Evolutionary conservation across 2,888 invertebrate species (phyloP), one percentile per base, ranked within the genome.

Genomic region (Cosmia trapezina): DNA sequence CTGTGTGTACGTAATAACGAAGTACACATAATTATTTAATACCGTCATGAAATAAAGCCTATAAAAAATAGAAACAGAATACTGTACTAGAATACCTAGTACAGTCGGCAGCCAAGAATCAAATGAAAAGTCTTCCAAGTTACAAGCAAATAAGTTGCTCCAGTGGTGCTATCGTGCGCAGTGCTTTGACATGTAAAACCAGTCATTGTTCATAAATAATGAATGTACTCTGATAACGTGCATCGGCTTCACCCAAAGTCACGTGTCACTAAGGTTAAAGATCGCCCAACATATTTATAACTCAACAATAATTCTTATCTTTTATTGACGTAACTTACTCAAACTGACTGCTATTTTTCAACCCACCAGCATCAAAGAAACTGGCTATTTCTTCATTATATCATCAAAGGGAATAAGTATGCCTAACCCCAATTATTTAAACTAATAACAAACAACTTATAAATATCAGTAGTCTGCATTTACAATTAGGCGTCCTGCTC

Each of bases 391-490:
- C 12, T 41, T 51, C 28, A 57, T 71, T 17, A 70, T 14, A 57
- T 33, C 56, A 59, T 79, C 73, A 73, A 73, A 63, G 22, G 12
- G 37, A 19, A 70, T 14, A 9, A 7, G 51, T 64, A 79, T 68
- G 74, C 79, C 80, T 83, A 73, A 80, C 19, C 28, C 43, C 12
- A 73, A 78, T 83, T 70, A 83, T 53, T 53, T 70, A 2, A 67
- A 33, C 22, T 60, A 66, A 63, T 69, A 66, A 78, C 53, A 73
- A 64, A 73, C 63, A 73, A 49, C 45, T 63, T 70, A 66, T 66
- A 73, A 66, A 73, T 57, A 79, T 61, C 19, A 65, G 43, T 65
- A 66, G 49, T 28, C 43, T 45, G 49, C 11, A 45, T 62, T 69
- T 66, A 74, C 75, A 75, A 67, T 75, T 64, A 78, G 59, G 64